phyloP scores from a whole-genome alignment of 2,797 vertebrate species.

The Tadarida brasiliensis region DNA sequence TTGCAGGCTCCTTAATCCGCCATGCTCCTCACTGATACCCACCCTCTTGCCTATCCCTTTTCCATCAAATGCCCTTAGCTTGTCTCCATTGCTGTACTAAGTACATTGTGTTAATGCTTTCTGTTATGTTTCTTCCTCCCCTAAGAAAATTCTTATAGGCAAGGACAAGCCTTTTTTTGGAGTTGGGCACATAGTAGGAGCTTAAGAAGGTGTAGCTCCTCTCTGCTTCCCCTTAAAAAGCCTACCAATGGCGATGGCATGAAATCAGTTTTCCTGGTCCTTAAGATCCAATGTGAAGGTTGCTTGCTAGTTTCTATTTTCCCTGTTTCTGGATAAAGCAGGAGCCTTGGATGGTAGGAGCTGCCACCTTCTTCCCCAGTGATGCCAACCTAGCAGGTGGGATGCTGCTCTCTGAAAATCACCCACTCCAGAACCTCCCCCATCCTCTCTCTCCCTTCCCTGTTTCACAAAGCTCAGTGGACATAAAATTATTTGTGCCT shows the following conservation, averaged over 20 bases:
- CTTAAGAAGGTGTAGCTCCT: background rate
- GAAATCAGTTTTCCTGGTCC: background rate
- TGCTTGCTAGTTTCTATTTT: background rate
- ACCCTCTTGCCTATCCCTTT: background rate
- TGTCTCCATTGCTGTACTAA: background rate
- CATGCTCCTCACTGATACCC: background rate
- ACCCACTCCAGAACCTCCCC: background rate
- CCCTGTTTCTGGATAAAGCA: background rate
- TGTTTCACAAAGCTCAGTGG: background rate
- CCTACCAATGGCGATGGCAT: background rate
- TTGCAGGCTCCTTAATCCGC: background rate
- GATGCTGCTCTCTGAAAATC: background rate
- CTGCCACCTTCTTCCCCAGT: no score
- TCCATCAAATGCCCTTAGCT: background rate
- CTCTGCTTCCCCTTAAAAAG: background rate
- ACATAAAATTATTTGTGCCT: background rate
- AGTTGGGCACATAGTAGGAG: background rate
- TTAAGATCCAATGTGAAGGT: background rate
- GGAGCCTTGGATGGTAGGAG: background rate
- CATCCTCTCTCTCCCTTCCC: fast-evolving
- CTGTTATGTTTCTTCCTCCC: background rate
- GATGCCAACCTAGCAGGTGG: background rate
- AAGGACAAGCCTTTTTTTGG: background rate
- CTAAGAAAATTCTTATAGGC: background rate
- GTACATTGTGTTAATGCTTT: background rate